Percentiles rank a stretch among this genome's conserved stretches.
Conservation (phyloP, 2,888 invertebrate species). For the Fragum whitleyi region DNA sequence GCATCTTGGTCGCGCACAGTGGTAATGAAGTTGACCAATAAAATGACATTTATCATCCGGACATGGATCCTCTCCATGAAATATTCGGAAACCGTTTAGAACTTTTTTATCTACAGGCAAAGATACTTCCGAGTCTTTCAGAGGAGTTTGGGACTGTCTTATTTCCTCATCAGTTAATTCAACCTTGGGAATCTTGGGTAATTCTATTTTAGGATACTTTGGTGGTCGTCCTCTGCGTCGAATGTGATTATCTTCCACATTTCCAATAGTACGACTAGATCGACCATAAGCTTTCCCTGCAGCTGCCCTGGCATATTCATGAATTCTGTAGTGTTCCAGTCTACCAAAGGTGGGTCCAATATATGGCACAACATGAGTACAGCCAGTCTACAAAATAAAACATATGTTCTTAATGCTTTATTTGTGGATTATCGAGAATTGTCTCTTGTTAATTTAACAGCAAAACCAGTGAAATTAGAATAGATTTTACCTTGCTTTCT, state of each 20-base stretch:
- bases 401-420: background rate
- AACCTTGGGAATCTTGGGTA: conserved; percentile 82
- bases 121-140: conserved; percentile 48
- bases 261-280: conserved; percentile 25
- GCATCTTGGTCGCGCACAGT: conserved; percentile 93
- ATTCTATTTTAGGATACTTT: conserved; percentile 89
- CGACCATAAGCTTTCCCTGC: conserved; percentile 70
- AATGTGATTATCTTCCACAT: conserved; percentile 86
- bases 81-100: conserved; percentile 80
- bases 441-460: too few relatives aligned
- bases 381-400: conserved; percentile 77
- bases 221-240: conserved; percentile 98
- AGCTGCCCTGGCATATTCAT: conserved; percentile 88
- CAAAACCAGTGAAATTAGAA: too few relatives aligned
- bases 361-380: conserved; percentile 87
- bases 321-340: conserved; percentile 94
- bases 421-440: background rate
- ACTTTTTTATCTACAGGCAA: conserved; percentile 62
- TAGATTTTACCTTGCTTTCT: too few relatives aligned
- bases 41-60: conserved; percentile 90
- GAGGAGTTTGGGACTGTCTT: conserved; percentile 60
- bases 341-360: conserved; percentile 85
- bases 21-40: conserved; percentile 91
- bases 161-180: conserved; percentile 77
- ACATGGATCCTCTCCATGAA: conserved; percentile 87